Evolutionary conservation across 2,888 invertebrate genomes (phyloP), one percentile per base, ranked within the genome.

Genomic region (Timema podura): DNA sequence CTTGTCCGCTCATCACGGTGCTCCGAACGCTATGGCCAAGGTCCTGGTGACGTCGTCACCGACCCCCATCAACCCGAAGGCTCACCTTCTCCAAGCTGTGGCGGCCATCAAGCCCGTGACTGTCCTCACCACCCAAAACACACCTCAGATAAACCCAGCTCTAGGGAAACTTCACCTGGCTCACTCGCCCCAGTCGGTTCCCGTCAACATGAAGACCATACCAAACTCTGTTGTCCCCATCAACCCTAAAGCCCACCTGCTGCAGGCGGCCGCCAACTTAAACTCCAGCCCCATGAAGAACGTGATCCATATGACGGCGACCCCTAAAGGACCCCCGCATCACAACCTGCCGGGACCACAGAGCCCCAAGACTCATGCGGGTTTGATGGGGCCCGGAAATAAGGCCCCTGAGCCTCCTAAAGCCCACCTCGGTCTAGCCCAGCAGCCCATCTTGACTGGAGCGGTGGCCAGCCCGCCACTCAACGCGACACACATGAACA

Each of bases 391-490:
- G 67, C 59, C 72, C 54, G 67, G 73, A 67, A 72, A 72, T 71
- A 73, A 71, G 73, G 68, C 74, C 73, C 68, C 74, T 75, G 72
- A 48, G 69, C 74, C 77, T 44, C 77, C 76, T 16, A 77, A 77
- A 72, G 75, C 76, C 11, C 77, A 77, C 70, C 71, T 69, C 44
- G 67, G 71, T 15, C 54, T 68, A 46, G 47, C 64, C 1, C 71
- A 65, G 45, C 73, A 73, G 67, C 73, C 74, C 46, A 72, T 73
- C 7, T 57, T 77, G 48, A 76, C 77, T 5, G 78, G 77, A 47
- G 82, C 84, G 15, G 83, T 87, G 13, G 83, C 85, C 7, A 87
- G 86, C 79, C 85, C 86, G 73, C 86, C 87, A 5, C 81, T 84
- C 8, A 83, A 84, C 71, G 75, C 76, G 10, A 78, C 82, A 7